Evolutionary conservation across 1,140 invertebrate species (phyloP), one percentile per base, ranked within the genome.

Genomic region (Drosophila chauvacae): DNA sequence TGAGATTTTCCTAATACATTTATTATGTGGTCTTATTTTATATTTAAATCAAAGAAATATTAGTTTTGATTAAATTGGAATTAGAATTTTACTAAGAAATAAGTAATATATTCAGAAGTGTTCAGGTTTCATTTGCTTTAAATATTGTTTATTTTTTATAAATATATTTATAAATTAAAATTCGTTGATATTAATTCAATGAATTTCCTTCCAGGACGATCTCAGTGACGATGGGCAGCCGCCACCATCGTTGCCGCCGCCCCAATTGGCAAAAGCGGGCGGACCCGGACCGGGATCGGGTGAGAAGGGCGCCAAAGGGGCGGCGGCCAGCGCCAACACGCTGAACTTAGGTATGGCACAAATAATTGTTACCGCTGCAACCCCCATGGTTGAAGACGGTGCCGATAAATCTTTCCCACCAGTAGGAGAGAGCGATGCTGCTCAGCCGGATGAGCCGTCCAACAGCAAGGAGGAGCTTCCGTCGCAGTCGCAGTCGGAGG

Each of bases 291-390:
- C 69, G n/a, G 50, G 23, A 42, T 28, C 57, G n/a, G 56, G 68
- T 28, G 35, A 20, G 10, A 66, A 60, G 60, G 59, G 90, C 92
- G 93, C 63, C 55, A 63, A 68, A 44, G 64, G 73, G 75, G 63
- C 48, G 88, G 93, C 59, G 95, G 75, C 35, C 39, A 63, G 55
- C 58, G 81, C 65, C 47, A 77, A 92, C 77, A 81, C 78, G 71
- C 80, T 92, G 61, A 92, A 92, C 77, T 94, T 97, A 48, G 96
- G 96, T 59, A 96, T 97, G 50, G 96, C 96, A 56, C 96, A 97
- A 90, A 97, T 97, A 75, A 96, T 97, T 9, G 97, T 98, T 87
- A 97, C 97, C 16, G 96, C 96, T 26, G 97, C 97, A 47, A 97
- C 97, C 7, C 97, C 97, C 26, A 97, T 97, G 96, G 93, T 95